Conservation (phyloP, 1,140 invertebrate species). For the Acromyrmex charruanus region DNA sequence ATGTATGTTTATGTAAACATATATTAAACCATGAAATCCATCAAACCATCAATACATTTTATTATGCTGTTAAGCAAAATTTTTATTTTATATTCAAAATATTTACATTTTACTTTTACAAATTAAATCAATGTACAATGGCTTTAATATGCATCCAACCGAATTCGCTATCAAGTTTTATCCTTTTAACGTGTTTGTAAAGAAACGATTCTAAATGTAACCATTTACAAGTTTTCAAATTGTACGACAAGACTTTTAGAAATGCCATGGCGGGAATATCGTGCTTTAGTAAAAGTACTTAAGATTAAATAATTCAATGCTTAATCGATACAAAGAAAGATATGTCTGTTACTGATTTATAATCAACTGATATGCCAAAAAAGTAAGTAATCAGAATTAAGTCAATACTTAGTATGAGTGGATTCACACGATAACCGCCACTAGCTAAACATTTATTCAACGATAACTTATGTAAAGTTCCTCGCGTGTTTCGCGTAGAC, state of each 20-base stretch:
- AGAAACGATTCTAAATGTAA: neutral
- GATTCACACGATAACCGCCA: neutral
- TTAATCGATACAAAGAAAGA: no score
- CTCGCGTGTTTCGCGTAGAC: neutral
- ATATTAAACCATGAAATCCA: no score
- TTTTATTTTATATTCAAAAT: no score
- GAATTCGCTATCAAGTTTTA: no score
- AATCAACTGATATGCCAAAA: no score
- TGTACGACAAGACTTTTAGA: neutral
- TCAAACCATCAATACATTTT: no score
- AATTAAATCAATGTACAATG: no score
- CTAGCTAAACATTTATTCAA: constrained; percentile 42
- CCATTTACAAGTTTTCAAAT: neutral
- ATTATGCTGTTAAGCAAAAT: no score
- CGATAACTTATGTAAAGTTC: constrained; percentile 30
- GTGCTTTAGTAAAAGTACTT: neutral
- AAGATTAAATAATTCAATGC: neutral
- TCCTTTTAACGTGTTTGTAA: neutral
- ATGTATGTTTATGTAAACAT: no score
- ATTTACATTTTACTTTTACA: no score
- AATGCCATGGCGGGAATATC: neutral
- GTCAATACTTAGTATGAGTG: constrained; percentile 19
- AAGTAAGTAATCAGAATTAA: neutral
- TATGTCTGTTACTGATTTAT: no score
- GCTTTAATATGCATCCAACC: no score